A percentile compares a stretch with the other conserved stretches of the same genome.
Evolutionary conservation across 2,797 vertebrate species (phyloP).

Genomic region (Phalloptychus januarius): DNA sequence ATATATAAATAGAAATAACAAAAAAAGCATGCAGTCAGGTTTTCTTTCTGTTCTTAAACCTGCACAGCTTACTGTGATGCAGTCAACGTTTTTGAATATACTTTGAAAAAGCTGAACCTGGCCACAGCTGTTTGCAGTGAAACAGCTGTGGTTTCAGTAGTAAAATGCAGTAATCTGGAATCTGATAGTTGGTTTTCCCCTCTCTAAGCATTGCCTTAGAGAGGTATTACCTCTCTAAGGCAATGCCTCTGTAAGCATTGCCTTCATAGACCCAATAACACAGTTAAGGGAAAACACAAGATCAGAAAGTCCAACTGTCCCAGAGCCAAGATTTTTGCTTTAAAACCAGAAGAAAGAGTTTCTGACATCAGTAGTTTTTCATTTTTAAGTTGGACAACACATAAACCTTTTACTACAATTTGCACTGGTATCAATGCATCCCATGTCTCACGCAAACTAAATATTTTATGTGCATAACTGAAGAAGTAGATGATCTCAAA

Average conservation of each 20-base stretch:
- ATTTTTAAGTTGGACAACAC: neutral
- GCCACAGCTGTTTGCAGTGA: neutral
- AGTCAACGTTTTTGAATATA: too few species aligned
- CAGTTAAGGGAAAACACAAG: neutral
- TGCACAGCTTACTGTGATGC: neutral
- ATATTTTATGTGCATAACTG: neutral
- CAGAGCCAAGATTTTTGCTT: neutral
- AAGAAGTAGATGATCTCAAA: neutral
- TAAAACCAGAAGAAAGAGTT: neutral
- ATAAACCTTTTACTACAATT: neutral
- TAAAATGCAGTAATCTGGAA: neutral
- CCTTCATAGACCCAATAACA: neutral
- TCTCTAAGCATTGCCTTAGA: neutral
- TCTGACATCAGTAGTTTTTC: neutral
- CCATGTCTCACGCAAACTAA: neutral
- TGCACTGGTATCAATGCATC: neutral
- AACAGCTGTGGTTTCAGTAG: neutral
- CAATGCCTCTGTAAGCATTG: neutral
- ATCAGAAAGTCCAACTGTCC: neutral
- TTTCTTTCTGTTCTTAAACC: neutral
- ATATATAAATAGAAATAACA: neutral
- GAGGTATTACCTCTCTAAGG: too few species aligned
- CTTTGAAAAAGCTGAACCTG: neutral
- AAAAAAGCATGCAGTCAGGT: neutral
- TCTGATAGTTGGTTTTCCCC: neutral